Base-by-base conservation (phyloP, 2,797 vertebrate genomes). In the Hydrocynus forskahlii region DNA sequence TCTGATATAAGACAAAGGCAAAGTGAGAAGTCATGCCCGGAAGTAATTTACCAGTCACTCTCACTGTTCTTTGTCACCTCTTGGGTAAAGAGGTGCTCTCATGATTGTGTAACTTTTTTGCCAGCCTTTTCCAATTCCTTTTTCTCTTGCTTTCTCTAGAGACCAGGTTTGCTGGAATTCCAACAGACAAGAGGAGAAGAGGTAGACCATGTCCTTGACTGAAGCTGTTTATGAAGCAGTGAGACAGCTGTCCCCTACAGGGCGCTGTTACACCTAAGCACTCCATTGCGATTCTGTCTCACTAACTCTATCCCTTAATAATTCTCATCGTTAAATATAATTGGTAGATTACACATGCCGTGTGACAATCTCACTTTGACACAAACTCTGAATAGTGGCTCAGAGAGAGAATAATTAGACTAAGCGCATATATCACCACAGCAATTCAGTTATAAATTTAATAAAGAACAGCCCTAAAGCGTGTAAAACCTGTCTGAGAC, bases 301-400 rank as follows among this genome's bases (percentile, higher is more conserved):
- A 17, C 14, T 52, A 71, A 54, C 69, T 7, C 50, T 1, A 38
- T 50, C 48, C 69, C 16, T 72, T 72, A 72, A 72, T 72, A 72
- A 23, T 13, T 45, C 43, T 45, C 43, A 4, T 55, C 12, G 17
- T 72, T 55, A 55, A 4, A 55, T n/a, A 76, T 66, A 55, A 73
- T 43, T 72, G 60, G 70, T 23, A 40, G 48, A 73, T 80, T 66
- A 25, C 25, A 79, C 48, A 55, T 64, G 57, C 50, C 25, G n/a
- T 19, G 8, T 48, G 7, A 69, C 45, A 70, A 21, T 25, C 48
- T 55, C 35, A 25, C n/a, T 21, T 50, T 52, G 21, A 77, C 75
- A 77, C 40, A 67, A 55, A 57, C 35, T 45, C 52, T 23, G 35
- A 55, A 60, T 16, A 52, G 23, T 29, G 23, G 45, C 45, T 71